Evolutionary conservation across 2,797 vertebrate species (phyloP).

Genomic region (Gallinago solitaria): DNA sequence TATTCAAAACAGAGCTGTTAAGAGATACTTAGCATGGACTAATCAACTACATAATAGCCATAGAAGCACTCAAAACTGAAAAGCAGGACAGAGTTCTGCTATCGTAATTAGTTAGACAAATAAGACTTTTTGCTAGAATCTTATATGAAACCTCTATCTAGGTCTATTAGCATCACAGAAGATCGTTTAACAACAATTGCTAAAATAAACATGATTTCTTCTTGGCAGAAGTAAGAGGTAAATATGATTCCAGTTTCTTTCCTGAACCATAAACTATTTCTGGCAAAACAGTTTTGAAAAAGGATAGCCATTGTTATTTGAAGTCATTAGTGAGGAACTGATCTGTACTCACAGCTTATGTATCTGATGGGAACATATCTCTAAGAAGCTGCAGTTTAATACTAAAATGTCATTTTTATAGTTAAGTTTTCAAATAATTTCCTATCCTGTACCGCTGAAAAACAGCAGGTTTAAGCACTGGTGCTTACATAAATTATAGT

Average conservation of each 20-base stretch:
- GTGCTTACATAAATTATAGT: background rate
- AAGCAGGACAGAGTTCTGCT: background rate
- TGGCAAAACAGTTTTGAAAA: background rate
- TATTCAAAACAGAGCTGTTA: background rate
- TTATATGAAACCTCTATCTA: background rate
- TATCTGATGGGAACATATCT: background rate
- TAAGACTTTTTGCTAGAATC: background rate
- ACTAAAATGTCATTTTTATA: background rate
- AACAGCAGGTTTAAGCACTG: background rate
- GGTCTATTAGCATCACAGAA: background rate
- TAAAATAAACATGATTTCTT: background rate
- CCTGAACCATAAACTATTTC: background rate
- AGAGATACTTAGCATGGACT: background rate
- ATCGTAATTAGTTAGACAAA: background rate
- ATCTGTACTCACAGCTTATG: background rate
- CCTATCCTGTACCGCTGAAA: background rate
- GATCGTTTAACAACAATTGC: background rate
- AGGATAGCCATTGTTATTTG: background rate
- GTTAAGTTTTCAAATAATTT: background rate
- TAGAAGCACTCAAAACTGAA: background rate
- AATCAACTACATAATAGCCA: background rate
- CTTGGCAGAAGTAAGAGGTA: background rate
- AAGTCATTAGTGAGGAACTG: background rate
- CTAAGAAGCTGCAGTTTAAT: background rate
- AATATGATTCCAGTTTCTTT: background rate